Conservation (phyloP, 2,888 invertebrate species). For the Aporophyla nigra region DNA sequence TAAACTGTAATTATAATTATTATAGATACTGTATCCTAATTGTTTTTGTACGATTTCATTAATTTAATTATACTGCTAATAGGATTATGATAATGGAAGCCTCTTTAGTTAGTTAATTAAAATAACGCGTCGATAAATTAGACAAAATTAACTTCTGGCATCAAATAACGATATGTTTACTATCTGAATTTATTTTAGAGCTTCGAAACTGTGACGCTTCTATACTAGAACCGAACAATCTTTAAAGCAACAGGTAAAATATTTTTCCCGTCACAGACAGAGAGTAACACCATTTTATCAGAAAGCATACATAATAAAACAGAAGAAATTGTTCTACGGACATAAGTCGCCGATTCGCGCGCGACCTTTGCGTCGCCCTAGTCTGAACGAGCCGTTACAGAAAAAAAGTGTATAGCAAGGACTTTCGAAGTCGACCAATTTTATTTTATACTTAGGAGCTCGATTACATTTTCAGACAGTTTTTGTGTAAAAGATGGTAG, state of each 20-base stretch:
- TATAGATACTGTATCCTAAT: neutral
- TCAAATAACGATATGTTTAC: neutral
- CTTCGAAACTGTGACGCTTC: neutral
- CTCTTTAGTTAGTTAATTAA: constrained; percentile 5
- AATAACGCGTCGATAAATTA: neutral
- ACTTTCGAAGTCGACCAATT: no score
- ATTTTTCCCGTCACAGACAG: no score
- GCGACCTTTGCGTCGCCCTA: no score
- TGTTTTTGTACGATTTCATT: constrained; percentile 4
- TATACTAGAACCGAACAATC: neutral
- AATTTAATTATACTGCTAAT: neutral
- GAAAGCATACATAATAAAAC: no score
- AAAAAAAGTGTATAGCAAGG: no score
- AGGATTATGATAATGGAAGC: constrained; percentile 18
- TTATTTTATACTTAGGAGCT: no score
- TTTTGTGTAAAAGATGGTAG: no score
- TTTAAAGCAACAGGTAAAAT: neutral
- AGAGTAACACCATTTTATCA: no score
- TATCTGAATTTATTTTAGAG: neutral
- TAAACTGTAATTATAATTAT: neutral
- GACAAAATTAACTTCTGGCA: neutral
- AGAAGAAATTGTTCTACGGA: no score
- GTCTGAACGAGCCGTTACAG: no score
- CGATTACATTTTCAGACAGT: no score
- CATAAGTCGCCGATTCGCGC: no score